These are phyloP conservation scores for Julus scanicus DNA, from an alignment of 2,888 invertebrate genomes.

Conservation along the genomic window DNA sequence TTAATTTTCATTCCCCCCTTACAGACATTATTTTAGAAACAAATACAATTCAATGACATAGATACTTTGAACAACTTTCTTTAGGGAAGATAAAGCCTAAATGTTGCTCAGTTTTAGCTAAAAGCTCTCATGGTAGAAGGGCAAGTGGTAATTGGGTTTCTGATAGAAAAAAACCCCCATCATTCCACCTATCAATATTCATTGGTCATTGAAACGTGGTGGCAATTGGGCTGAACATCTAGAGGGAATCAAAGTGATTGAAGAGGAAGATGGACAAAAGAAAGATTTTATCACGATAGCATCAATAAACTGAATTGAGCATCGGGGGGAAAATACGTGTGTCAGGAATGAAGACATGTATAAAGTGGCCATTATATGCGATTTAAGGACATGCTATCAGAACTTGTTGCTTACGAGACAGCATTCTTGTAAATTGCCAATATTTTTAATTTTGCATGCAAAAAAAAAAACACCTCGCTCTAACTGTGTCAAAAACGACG, in stretches of 20 bases:
- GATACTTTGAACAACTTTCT: no score
- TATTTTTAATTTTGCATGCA: not conserved
- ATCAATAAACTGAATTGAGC: conserved; percentile 14
- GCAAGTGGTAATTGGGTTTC: not conserved
- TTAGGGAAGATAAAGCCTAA: not conserved
- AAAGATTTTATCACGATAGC: not conserved
- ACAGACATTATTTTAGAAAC: no score
- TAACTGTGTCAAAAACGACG: not conserved
- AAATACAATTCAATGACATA: no score
- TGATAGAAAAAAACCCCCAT: not conserved
- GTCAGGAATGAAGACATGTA: not conserved
- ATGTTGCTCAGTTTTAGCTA: not conserved
- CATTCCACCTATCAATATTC: not conserved
- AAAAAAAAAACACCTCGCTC: no score
- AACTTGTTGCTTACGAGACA: not conserved
- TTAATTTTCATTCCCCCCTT: no score
- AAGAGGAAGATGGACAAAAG: not conserved
- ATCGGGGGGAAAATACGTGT: not conserved
- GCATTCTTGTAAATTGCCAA: not conserved
- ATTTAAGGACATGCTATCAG: no score
- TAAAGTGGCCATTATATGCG: not conserved
- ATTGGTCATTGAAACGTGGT: not conserved
- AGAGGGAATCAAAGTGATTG: not conserved
- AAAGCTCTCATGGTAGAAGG: not conserved
- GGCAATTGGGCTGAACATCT: not conserved